These are phyloP conservation scores for Stegostoma tigrinum DNA, from an alignment of 2,113 vertebrate species.

Conservation along the genomic window DNA sequence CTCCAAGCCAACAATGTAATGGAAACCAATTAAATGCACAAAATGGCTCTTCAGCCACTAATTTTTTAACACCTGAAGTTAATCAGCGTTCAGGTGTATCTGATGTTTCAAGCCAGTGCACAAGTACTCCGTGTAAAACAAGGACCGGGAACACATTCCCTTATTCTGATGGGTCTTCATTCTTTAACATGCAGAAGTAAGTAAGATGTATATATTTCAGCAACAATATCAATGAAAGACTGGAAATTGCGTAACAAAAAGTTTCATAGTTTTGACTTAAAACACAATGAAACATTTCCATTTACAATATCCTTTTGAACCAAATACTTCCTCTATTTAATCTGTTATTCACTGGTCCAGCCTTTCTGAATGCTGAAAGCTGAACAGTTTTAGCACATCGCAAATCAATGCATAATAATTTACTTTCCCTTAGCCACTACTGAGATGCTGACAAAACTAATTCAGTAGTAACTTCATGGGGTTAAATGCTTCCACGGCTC, in stretches of 20 bases:
- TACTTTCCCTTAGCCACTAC: neutral
- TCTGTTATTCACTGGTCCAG: neutral
- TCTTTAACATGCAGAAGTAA: conserved; percentile 67
- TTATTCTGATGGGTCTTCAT: conserved; percentile 71
- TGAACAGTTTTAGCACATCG: neutral
- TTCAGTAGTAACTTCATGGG: neutral
- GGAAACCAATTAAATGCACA: conserved; percentile 58
- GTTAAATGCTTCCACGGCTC: neutral
- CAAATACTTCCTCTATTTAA: neutral
- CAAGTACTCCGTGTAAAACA: conserved; percentile 69
- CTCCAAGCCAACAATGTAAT: conserved; percentile 69
- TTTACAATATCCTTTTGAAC: neutral
- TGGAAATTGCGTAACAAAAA: neutral
- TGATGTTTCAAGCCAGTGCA: conserved; percentile 52
- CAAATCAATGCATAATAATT: neutral
- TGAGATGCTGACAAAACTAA: neutral
- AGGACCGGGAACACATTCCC: conserved; percentile 58
- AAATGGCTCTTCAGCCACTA: conserved; percentile 46
- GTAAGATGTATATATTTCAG: conserved; percentile 50
- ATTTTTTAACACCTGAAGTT: conserved; percentile 49
- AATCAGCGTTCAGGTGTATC: conserved; percentile 44
- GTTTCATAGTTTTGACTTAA: neutral
- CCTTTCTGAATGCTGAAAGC: neutral
- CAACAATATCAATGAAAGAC: neutral
- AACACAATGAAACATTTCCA: neutral